Evolutionary conservation across 2,113 vertebrate species (phyloP).

Genomic region (Abramis brama): DNA sequence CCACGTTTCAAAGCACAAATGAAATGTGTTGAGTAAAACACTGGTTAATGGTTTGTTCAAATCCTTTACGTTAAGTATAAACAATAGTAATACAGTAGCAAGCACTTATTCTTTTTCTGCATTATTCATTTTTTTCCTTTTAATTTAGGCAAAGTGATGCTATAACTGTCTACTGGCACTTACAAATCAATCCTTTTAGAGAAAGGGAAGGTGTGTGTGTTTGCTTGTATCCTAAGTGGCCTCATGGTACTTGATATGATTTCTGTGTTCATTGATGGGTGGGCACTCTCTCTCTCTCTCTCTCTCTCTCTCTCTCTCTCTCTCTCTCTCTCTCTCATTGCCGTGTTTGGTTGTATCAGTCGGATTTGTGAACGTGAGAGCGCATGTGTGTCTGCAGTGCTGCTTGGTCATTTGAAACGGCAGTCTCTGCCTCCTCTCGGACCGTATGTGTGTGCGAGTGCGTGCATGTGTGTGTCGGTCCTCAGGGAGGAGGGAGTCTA

Average conservation of each 20-base stretch:
- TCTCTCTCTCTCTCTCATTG: slow-evolving; percentile 25
- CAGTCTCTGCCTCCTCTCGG: slow-evolving; percentile 23
- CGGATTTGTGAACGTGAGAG: slow-evolving; percentile 52
- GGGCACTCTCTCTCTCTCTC: slow-evolving; percentile 25
- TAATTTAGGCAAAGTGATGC: not conserved
- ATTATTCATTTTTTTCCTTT: not conserved
- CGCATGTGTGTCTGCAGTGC: slow-evolving; percentile 19
- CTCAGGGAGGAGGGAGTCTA: slow-evolving; percentile 47
- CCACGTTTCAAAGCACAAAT: not conserved
- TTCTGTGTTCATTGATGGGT: slow-evolving; percentile 6
- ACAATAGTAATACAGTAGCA: not conserved
- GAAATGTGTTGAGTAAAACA: not conserved
- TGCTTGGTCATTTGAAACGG: slow-evolving; percentile 36
- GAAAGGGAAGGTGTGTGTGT: not conserved
- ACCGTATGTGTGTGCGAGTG: slow-evolving; percentile 33
- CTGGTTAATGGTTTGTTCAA: not conserved
- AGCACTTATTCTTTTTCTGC: not conserved
- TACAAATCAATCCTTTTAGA: not conserved
- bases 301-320: slow-evolving; percentile 36
- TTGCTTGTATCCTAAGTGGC: slow-evolving; percentile 5
- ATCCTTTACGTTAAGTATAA: not conserved
- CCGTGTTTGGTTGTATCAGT: slow-evolving; percentile 56
- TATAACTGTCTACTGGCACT: not conserved
- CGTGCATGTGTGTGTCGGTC: slow-evolving; percentile 34
- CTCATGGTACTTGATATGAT: slow-evolving; percentile 29